phyloP scores from a whole-genome alignment of 2,113 vertebrate genomes.

The Corythornis vintsioides region DNA sequence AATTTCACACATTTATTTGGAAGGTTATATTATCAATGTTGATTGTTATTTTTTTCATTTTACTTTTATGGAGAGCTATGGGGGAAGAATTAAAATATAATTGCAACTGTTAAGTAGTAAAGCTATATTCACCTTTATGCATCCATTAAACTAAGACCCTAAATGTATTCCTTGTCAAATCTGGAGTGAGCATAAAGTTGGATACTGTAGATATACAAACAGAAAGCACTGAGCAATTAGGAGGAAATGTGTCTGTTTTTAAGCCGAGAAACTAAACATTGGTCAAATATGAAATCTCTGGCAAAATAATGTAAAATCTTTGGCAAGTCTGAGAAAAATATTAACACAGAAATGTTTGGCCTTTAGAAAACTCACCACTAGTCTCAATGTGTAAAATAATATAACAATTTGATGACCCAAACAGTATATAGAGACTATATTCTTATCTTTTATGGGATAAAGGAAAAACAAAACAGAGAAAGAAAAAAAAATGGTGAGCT shows the following conservation, averaged over 20 bases:
- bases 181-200: background rate
- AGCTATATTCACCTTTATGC: background rate
- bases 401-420: background rate
- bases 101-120: background rate
- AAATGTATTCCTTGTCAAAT: background rate
- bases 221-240: background rate
- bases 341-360: background rate
- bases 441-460: background rate
- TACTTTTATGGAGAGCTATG: background rate
- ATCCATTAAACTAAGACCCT: background rate
- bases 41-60: background rate
- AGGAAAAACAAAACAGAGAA: background rate
- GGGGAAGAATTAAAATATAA: background rate
- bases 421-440: background rate
- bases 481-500: background rate
- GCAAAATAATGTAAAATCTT: background rate
- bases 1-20: background rate
- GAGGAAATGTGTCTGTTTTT: background rate
- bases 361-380: background rate
- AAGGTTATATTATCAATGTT: background rate
- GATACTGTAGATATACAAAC: background rate
- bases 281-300: background rate
- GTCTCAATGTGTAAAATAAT: background rate
- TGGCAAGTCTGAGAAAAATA: background rate
- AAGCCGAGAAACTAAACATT: background rate